phyloP scores from a whole-genome alignment of 1,140 invertebrate genomes.

The Cydia fagiglandana region DNA sequence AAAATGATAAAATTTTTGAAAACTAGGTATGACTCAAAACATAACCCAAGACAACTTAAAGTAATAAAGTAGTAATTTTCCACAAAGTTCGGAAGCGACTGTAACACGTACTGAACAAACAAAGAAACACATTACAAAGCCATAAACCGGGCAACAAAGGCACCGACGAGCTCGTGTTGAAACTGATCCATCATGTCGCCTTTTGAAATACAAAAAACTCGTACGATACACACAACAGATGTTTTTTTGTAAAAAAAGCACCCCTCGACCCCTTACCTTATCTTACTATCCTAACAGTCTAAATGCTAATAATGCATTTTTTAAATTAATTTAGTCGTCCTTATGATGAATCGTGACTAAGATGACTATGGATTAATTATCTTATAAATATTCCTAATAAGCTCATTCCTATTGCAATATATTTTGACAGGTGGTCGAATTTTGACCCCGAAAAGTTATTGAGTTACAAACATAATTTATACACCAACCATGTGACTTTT shows the following conservation, averaged over 20 bases:
- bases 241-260: slow-evolving; percentile 72
- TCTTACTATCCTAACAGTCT: slow-evolving; percentile 62
- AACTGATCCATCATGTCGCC: slow-evolving; percentile 79
- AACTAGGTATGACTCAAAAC: not conserved
- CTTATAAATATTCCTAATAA: slow-evolving; percentile 31
- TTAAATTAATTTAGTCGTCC: slow-evolving; percentile 66
- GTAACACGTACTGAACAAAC: slow-evolving; percentile 74
- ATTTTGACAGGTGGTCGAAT: slow-evolving; percentile 16
- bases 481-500: not conserved
- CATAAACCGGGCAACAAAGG: slow-evolving; percentile 76
- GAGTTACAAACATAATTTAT: not conserved
- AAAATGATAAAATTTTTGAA: not conserved
- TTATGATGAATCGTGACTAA: slow-evolving; percentile 63
- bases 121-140: slow-evolving; percentile 78
- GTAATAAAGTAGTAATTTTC: slow-evolving; percentile 39
- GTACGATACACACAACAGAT: slow-evolving; percentile 75
- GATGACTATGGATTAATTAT: slow-evolving; percentile 56
- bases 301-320: slow-evolving; percentile 71
- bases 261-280: slow-evolving; percentile 55
- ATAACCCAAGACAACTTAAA: slow-evolving; percentile 1
- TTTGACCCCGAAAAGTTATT: not conserved
- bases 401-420: slow-evolving; percentile 5
- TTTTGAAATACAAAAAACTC: slow-evolving; percentile 77
- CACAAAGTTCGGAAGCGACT: slow-evolving; percentile 60
- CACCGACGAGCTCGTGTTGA: slow-evolving; percentile 76